Evolutionary conservation across 2,113 vertebrate species (phyloP).

Genomic region (Calypte anna): DNA sequence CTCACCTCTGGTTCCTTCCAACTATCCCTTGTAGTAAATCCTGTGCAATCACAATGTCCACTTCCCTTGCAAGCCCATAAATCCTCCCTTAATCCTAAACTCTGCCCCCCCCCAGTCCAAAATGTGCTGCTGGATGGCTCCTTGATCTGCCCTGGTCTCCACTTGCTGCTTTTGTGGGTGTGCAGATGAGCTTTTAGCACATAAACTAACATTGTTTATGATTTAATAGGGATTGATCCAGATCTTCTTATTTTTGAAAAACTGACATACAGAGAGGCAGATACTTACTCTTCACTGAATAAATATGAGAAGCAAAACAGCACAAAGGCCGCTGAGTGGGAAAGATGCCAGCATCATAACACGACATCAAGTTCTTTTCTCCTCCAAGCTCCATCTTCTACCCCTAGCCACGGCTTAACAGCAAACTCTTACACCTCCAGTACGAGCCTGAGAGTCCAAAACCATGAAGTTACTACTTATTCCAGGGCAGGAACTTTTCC

Average conservation of each 20-base stretch:
- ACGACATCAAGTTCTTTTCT: background rate
- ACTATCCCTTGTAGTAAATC: background rate
- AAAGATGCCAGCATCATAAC: slow-evolving; percentile 77
- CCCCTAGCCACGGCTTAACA: background rate
- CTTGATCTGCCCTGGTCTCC: background rate
- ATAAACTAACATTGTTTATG: background rate
- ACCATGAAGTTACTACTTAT: background rate
- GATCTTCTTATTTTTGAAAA: slow-evolving; percentile 93
- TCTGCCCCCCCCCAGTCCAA: background rate
- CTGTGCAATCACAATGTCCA: background rate
- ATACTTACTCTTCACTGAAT: slow-evolving; percentile 71
- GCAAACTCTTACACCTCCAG: background rate
- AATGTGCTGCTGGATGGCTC: background rate
- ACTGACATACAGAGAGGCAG: slow-evolving; percentile 67
- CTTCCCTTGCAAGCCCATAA: background rate
- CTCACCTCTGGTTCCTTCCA: background rate
- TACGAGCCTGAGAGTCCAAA: background rate
- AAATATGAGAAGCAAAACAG: slow-evolving; percentile 71
- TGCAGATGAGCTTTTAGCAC: background rate
- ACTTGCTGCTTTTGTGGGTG: background rate
- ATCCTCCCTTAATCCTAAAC: background rate
- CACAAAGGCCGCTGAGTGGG: slow-evolving; percentile 73
- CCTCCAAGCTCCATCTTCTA: slow-evolving; percentile 39
- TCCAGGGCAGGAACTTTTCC: background rate
- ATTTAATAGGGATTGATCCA: slow-evolving; percentile 86